Percentiles rank a stretch among this genome's conserved stretches.
phyloP scores from a whole-genome alignment of 2,113 vertebrate genomes.

The Pluvianellus socialis region DNA sequence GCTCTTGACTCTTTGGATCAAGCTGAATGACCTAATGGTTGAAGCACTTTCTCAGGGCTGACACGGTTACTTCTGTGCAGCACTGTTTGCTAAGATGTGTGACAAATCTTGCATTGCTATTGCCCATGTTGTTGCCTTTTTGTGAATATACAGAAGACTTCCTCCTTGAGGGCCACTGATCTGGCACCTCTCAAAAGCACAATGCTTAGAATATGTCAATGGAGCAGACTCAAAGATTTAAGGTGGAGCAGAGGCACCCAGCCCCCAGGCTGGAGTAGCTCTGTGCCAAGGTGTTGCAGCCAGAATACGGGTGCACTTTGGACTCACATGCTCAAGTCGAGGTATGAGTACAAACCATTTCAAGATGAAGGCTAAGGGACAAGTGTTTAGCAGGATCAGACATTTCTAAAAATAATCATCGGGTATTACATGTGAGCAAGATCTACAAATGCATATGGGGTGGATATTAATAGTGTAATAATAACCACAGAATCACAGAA shows the following conservation, averaged over 20 bases:
- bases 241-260: background rate
- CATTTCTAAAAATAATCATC: background rate
- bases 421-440: background rate
- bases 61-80: background rate
- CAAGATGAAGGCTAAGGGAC: background rate
- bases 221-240: background rate
- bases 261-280: background rate
- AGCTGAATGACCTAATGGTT: background rate
- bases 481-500: background rate
- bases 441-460: background rate
- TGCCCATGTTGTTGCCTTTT: background rate
- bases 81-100: background rate
- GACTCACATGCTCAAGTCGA: background rate
- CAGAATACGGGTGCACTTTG: background rate
- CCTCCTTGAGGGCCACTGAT: background rate
- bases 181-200: background rate
- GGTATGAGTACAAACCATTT: background rate
- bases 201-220: background rate
- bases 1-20: background rate
- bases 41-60: background rate
- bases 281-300: background rate
- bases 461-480: background rate
- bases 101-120: background rate
- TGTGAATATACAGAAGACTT: background rate
- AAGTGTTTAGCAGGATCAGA: background rate